phyloP scores from a whole-genome alignment of 2,113 vertebrate genomes.

The Perognathus longimembris region DNA sequence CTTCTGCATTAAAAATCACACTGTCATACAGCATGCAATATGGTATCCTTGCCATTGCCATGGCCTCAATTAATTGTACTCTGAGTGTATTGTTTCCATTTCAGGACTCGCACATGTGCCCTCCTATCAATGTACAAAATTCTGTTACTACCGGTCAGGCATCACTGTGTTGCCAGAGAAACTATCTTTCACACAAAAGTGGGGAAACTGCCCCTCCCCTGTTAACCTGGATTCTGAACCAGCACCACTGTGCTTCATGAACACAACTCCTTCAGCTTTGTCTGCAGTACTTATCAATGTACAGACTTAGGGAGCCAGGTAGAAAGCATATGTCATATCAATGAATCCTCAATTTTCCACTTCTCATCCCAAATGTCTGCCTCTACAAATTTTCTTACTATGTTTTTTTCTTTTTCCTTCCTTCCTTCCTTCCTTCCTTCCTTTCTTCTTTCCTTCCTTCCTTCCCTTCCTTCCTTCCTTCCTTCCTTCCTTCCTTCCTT shows the following conservation, averaged over 20 bases:
- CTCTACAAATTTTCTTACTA: background rate
- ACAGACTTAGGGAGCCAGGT: background rate
- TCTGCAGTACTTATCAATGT: background rate
- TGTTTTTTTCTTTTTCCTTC: background rate
- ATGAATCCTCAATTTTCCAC: background rate
- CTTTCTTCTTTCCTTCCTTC: too few relatives aligned
- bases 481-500: too few relatives aligned
- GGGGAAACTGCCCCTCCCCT: background rate
- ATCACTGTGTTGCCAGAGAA: background rate
- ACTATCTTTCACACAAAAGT: background rate
- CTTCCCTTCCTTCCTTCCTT: too few relatives aligned
- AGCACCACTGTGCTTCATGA: too few relatives aligned
- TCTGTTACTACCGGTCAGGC: background rate
- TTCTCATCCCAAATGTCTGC: background rate
- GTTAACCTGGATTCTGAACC: background rate
- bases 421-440: background rate
- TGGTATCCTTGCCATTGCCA: background rate
- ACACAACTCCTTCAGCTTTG: background rate
- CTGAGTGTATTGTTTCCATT: background rate
- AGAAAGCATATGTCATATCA: background rate
- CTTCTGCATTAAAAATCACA: conserved; percentile 38
- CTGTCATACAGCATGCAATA: background rate
- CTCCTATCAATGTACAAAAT: background rate
- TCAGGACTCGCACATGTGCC: background rate
- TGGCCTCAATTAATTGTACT: background rate